These are phyloP conservation scores for Platyura marginata DNA, from an alignment of 1,140 invertebrate species.

Conservation along the genomic window DNA sequence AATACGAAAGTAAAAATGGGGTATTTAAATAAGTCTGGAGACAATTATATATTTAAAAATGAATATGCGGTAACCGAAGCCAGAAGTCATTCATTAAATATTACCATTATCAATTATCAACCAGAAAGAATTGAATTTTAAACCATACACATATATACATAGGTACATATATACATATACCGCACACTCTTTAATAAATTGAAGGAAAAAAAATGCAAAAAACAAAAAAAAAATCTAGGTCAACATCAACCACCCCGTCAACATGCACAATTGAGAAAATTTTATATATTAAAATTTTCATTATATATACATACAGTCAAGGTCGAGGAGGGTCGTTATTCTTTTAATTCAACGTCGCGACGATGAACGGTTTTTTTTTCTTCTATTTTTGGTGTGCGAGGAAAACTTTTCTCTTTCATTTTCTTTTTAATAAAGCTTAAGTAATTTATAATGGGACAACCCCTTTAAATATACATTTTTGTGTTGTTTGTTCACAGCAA, in stretches of 20 bases:
- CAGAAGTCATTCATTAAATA: too few relatives aligned
- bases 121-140: too few relatives aligned
- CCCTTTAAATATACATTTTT: too few relatives aligned
- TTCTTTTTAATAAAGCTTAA: background rate
- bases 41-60: too few relatives aligned
- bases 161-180: too few relatives aligned
- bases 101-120: too few relatives aligned
- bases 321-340: background rate
- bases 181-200: background rate
- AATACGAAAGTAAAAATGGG: too few relatives aligned
- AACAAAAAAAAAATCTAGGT: background rate
- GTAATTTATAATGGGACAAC: background rate
- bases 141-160: too few relatives aligned
- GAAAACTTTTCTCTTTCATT: background rate
- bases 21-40: too few relatives aligned
- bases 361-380: background rate
- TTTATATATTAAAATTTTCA: background rate
- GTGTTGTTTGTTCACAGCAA: too few relatives aligned
- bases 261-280: background rate
- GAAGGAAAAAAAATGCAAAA: background rate
- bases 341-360: background rate
- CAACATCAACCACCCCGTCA: background rate
- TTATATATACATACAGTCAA: background rate
- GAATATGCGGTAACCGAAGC: too few relatives aligned
- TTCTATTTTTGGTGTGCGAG: background rate